Conservation (phyloP, 2,888 invertebrate species). For the Morpho achilles region DNA sequence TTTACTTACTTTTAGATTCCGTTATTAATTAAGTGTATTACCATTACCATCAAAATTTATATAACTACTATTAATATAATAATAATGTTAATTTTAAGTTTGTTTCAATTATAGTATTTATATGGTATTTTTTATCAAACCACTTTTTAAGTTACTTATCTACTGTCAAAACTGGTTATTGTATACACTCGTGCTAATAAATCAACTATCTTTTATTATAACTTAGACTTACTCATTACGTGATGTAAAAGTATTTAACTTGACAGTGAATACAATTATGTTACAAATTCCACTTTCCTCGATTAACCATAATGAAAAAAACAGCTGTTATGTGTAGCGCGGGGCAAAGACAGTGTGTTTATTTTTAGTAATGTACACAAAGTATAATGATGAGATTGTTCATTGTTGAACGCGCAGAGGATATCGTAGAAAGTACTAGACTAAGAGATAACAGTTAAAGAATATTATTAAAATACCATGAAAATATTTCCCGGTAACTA, state of each 20-base stretch:
- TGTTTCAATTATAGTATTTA: too few relatives aligned
- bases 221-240: not conserved
- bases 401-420: conserved; percentile 46
- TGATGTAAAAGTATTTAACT: conserved; percentile 7
- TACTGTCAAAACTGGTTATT: too few relatives aligned
- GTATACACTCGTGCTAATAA: too few relatives aligned
- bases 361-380: conserved; percentile 57
- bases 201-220: too few relatives aligned
- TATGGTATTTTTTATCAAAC: too few relatives aligned
- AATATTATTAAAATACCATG: conserved; percentile 5
- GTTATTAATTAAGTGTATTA: too few relatives aligned
- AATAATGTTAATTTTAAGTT: too few relatives aligned
- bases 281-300: conserved; percentile 18
- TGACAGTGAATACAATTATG: conserved; percentile 16
- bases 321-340: conserved; percentile 16
- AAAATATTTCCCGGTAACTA: not conserved
- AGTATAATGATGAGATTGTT: conserved; percentile 62
- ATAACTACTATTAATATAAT: too few relatives aligned
- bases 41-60: too few relatives aligned
- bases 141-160: too few relatives aligned
- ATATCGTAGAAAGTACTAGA: conserved; percentile 53
- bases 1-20: too few relatives aligned
- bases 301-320: conserved; percentile 17
- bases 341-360: conserved; percentile 36
- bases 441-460: not conserved